Percentiles rank a stretch among this genome's conserved stretches.
Evolutionary conservation across 2,888 invertebrate species (phyloP).

Genomic region (Apomyelois bistriatella): DNA sequence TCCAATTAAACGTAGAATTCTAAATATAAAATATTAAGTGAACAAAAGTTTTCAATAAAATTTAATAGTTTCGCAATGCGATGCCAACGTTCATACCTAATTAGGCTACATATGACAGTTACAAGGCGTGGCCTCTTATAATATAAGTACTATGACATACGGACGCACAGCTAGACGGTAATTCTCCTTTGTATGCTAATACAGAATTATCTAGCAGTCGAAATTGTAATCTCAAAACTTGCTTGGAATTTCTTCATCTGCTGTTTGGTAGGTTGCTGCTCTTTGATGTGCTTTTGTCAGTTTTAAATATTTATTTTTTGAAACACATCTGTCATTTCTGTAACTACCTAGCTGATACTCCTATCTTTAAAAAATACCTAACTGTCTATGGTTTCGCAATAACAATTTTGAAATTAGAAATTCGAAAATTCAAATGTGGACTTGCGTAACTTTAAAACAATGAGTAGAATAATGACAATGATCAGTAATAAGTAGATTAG

Average conservation of each 20-base stretch:
- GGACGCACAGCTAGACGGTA: conserved; percentile 67
- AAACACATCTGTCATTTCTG: conserved; percentile 6
- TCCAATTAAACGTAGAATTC: too few relatives aligned
- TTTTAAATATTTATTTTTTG: conserved; percentile 19
- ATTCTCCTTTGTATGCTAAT: conserved; percentile 79
- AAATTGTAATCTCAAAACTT: conserved; percentile 77
- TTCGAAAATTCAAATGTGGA: conserved; percentile 14
- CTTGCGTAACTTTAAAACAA: neutral
- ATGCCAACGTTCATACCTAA: conserved; percentile 54
- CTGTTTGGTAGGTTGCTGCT: conserved; percentile 46
- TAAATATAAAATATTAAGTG: neutral
- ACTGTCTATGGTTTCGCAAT: conserved; percentile 17
- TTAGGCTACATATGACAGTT: conserved; percentile 75
- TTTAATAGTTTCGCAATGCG: conserved; percentile 46
- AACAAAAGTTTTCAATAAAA: conserved; percentile 9
- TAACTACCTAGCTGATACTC: neutral
- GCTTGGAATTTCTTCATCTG: conserved; percentile 77
- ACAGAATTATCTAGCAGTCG: conserved; percentile 76
- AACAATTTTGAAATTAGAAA: conserved; percentile 17
- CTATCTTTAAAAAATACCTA: conserved; percentile 9
- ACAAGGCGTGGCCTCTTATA: conserved; percentile 73
- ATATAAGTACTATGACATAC: conserved; percentile 65
- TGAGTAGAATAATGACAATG: conserved; percentile 7
- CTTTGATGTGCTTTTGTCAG: conserved; percentile 40
- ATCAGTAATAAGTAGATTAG: conserved; percentile 12